A percentile compares a stretch with the other conserved stretches of the same genome.
Conservation (phyloP, 2,888 invertebrate species). For the Azorinus chamasolen region DNA sequence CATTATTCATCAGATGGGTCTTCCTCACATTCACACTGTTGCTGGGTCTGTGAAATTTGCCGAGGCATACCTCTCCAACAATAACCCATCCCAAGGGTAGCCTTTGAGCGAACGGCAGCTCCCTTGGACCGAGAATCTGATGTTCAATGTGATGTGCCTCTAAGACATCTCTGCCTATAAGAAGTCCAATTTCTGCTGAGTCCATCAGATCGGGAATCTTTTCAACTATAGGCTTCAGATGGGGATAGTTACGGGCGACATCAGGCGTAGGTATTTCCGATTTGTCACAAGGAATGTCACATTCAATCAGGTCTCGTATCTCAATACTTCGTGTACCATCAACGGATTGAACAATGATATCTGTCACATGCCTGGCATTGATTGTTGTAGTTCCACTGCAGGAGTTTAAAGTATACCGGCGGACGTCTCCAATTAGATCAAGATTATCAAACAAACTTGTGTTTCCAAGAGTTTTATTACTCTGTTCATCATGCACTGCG, state of each 20-base stretch:
- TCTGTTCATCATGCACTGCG: slow-evolving; percentile 4
- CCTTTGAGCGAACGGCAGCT: slow-evolving; percentile 27
- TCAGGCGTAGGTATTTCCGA: slow-evolving; percentile 41
- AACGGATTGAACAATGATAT: slow-evolving; percentile 28
- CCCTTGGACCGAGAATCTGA: too few relatives aligned
- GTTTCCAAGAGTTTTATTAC: slow-evolving; percentile 12
- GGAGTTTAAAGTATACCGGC: too few relatives aligned
- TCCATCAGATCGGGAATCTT: background rate
- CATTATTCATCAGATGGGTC: slow-evolving; percentile 17
- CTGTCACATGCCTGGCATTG: slow-evolving; percentile 19
- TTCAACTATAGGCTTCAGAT: slow-evolving; percentile 6
- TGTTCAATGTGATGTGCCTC: too few relatives aligned
- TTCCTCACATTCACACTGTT: background rate
- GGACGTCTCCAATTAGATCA: background rate
- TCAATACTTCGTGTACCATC: slow-evolving; percentile 21
- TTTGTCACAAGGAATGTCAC: slow-evolving; percentile 27
- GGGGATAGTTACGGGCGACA: background rate
- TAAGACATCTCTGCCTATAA: slow-evolving; percentile 25
- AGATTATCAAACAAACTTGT: slow-evolving; percentile 20
- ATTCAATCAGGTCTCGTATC: slow-evolving; percentile 41
- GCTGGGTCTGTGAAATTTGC: slow-evolving; percentile 14
- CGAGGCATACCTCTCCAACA: slow-evolving; percentile 31
- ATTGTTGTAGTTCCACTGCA: slow-evolving; percentile 17
- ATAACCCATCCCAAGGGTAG: slow-evolving; percentile 29
- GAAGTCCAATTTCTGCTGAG: background rate